Base-by-base conservation (phyloP, 1,140 invertebrate species). In the Melitaea cinxia region DNA sequence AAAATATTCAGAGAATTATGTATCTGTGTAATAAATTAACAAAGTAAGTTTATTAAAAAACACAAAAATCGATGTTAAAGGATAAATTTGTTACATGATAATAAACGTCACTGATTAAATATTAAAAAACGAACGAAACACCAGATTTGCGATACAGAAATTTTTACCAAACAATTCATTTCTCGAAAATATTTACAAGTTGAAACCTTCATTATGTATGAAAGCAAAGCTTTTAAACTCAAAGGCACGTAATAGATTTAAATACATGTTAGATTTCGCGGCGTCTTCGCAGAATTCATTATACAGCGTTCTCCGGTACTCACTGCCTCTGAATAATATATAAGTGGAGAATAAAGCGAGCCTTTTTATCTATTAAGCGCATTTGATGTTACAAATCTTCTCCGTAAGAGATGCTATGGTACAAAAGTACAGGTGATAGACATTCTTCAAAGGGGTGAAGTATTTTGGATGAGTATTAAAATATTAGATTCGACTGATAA, bases 311-410 rank as follows among this genome's bases (percentile, higher is more conserved):
- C 72, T 59, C 66, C 75, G 75, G 68, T 78, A 75, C 78, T 82
- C 75, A 71, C 59, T 59, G 61, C 65, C 50, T 68, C 74, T 89
- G 86, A 87, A 89, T 89, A 88, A 89, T 80, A 89, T 87, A 89
- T 89, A 74, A 73, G 70, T 65, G 63, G 60, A 73, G 77, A 78
- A 78, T 79, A 82, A 83, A 80, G 69, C 69, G 76, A 74, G 78
- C 72, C 84, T 86, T 89, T 88, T 89, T 88, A 88, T 81, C 79
- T 88, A 86, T 86, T 89, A 86, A 83, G 87, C 78, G 80, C 83
- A 86, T 85, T 87, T 86, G 72, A 75, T 76, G 83, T 79, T 76
- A 89, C 77, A 87, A 86, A 89, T 85, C 78, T 65, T 57, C 33
- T 39, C 21, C 24, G 42, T 10, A 19, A 47, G 42, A 23, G 42